phyloP scores from a whole-genome alignment of 2,797 vertebrate genomes.

The Phoxinus dragarum region DNA sequence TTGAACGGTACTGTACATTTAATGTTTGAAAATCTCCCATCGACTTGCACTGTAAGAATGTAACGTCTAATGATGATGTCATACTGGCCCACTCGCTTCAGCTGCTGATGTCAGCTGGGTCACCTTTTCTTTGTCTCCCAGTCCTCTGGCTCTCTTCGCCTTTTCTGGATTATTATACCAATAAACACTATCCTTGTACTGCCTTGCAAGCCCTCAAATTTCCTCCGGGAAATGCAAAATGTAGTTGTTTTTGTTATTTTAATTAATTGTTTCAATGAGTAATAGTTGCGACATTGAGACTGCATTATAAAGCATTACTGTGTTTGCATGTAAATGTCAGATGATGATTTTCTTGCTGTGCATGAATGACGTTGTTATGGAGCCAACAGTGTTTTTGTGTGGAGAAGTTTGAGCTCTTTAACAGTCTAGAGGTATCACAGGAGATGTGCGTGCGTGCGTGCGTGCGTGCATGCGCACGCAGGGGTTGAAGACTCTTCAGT shows the following conservation, averaged over 20 bases:
- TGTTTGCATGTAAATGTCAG: neutral
- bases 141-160: neutral
- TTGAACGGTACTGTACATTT: neutral
- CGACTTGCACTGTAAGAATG: neutral
- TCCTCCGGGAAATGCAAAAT: neutral
- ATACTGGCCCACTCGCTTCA: neutral
- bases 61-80: neutral
- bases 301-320: neutral
- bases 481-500: slow-evolving; percentile 68
- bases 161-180: neutral
- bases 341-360: neutral
- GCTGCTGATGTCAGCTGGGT: neutral
- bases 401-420: slow-evolving; percentile 6
- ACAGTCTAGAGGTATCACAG: neutral
- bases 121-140: neutral
- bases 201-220: neutral
- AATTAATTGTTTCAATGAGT: neutral
- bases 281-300: neutral
- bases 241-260: neutral
- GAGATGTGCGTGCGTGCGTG: slow-evolving; percentile 20
- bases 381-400: slow-evolving; percentile 1
- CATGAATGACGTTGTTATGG: neutral
- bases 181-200: neutral
- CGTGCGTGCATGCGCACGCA: slow-evolving; percentile 19
- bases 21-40: neutral